phyloP scores from a whole-genome alignment of 2,113 vertebrate species.

The Corythornis cristatus region DNA sequence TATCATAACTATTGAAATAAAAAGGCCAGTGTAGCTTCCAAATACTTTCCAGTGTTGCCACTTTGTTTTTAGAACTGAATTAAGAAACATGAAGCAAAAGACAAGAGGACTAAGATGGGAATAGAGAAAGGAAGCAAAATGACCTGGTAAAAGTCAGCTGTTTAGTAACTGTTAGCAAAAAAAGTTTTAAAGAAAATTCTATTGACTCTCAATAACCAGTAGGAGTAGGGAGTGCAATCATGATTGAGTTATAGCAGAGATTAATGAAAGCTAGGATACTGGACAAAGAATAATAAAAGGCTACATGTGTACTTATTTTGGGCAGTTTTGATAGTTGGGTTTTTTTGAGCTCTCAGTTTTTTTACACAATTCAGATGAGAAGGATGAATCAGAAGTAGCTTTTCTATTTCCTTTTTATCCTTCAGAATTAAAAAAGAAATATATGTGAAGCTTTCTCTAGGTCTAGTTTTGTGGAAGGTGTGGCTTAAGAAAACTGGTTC shows the following conservation, averaged over 20 bases:
- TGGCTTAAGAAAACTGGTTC: background rate
- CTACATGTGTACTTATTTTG: background rate
- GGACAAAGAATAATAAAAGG: background rate
- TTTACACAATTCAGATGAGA: background rate
- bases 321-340: background rate
- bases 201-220: background rate
- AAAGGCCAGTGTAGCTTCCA: background rate
- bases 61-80: background rate
- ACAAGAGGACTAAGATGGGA: background rate
- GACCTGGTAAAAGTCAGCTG: background rate
- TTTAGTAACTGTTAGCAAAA: background rate
- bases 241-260: background rate
- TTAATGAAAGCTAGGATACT: background rate
- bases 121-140: background rate
- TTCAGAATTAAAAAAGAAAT: background rate
- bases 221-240: background rate
- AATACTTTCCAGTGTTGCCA: background rate
- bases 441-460: background rate
- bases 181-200: background rate
- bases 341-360: background rate
- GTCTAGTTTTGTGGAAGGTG: background rate
- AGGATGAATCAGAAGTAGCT: background rate
- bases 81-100: background rate
- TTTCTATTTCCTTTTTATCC: background rate
- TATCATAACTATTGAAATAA: background rate